Percentiles rank a stretch among this genome's conserved stretches.
Conservation (phyloP, 2,113 vertebrate genomes). For the Zosterops hypoxanthus region DNA sequence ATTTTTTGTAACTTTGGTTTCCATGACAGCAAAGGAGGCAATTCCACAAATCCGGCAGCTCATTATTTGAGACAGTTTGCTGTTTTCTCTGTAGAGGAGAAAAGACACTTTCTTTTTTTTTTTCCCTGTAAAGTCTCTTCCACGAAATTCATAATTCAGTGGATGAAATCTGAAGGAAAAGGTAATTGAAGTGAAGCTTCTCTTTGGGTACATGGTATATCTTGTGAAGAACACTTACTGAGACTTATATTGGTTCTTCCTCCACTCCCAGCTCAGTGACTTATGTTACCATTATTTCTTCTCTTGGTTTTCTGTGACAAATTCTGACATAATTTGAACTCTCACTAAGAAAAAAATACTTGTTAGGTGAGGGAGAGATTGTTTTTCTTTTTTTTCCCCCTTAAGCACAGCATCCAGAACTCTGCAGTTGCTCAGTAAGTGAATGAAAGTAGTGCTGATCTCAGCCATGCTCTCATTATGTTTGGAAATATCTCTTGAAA, state of each 20-base stretch:
- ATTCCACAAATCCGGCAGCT: constrained; percentile 22
- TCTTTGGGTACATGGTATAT: constrained; percentile 11
- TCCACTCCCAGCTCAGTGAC: background rate
- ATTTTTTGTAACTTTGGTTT: constrained; percentile 60
- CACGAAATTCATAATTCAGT: constrained; percentile 41
- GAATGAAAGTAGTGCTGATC: background rate
- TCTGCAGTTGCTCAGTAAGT: background rate
- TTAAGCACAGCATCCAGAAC: background rate
- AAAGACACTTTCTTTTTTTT: background rate
- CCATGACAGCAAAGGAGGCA: constrained; percentile 57
- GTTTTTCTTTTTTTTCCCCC: background rate
- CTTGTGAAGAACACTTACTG: constrained; percentile 35
- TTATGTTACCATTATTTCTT: background rate
- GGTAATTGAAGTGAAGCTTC: constrained; percentile 49
- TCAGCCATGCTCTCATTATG: background rate
- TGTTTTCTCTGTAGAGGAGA: constrained; percentile 34
- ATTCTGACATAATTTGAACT: background rate
- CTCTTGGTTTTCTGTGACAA: background rate
- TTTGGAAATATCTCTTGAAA: background rate
- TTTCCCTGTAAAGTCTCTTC: background rate
- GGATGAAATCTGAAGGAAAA: constrained; percentile 46
- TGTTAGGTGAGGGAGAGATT: background rate
- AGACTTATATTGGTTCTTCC: background rate
- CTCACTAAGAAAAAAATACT: background rate
- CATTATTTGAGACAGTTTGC: constrained; percentile 31